phyloP scores from a whole-genome alignment of 2,888 invertebrate species.

The Ochropacha duplaris region DNA sequence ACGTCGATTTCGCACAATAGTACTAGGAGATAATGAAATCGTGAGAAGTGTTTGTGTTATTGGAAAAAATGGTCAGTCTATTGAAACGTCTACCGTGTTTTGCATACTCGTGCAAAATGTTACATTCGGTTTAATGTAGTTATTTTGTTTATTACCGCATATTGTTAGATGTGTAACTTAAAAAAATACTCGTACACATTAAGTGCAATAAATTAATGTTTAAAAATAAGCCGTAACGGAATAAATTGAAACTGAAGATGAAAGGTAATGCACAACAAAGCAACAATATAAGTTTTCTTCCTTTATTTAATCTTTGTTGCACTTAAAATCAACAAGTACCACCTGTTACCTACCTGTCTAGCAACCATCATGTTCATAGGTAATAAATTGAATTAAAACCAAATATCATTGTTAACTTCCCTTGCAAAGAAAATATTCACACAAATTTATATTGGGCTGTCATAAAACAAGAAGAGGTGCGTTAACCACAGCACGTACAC shows the following conservation, averaged over 20 bases:
- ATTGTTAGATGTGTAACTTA: too few relatives aligned
- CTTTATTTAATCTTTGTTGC: background rate
- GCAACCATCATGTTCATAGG: background rate
- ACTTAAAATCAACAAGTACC: background rate
- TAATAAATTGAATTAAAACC: background rate
- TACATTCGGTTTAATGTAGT: too few relatives aligned
- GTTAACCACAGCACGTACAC: conserved; percentile 9
- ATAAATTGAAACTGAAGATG: too few relatives aligned
- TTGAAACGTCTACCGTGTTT: conserved; percentile 13
- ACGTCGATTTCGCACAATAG: conserved; percentile 81
- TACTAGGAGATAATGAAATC: conserved; percentile 65
- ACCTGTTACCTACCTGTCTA: background rate
- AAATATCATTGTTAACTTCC: background rate
- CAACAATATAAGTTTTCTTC: too few relatives aligned
- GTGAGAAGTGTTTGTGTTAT: conserved; percentile 52
- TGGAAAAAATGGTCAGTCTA: conserved; percentile 38
- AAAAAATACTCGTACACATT: too few relatives aligned
- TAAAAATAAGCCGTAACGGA: too few relatives aligned
- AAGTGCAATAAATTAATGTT: too few relatives aligned
- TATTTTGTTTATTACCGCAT: too few relatives aligned
- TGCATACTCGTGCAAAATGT: background rate
- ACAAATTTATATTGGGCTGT: conserved; percentile 48
- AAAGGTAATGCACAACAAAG: too few relatives aligned
- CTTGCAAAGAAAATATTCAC: conserved; percentile 35
- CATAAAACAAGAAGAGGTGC: conserved; percentile 37